These are phyloP conservation scores for Chamaea fasciata DNA, from an alignment of 2,113 vertebrate species.

Conservation along the genomic window DNA sequence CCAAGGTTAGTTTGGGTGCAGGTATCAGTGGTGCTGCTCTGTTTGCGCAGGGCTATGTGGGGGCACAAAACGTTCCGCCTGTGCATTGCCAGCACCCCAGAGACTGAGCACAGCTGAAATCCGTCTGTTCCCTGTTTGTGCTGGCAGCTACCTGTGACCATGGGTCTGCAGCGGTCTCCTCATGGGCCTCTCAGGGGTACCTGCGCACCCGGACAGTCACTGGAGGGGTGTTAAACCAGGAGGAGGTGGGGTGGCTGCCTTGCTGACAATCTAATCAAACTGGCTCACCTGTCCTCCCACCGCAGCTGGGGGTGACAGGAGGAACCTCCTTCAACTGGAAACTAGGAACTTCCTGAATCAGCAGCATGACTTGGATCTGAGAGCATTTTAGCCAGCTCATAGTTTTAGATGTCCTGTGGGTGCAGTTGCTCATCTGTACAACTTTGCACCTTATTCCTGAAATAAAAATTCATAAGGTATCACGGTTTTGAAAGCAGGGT, in stretches of 20 bases:
- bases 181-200: background rate
- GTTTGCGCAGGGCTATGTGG: background rate
- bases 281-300: background rate
- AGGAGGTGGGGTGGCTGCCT: background rate
- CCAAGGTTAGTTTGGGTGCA: background rate
- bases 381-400: background rate
- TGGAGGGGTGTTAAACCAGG: background rate
- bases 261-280: too few relatives aligned
- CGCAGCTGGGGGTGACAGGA: background rate
- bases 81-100: background rate
- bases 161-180: background rate
- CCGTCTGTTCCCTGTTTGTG: background rate
- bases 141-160: accelerated
- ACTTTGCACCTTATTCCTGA: background rate
- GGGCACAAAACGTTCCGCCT: background rate
- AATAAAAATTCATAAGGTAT: background rate
- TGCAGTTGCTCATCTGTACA: background rate
- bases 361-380: background rate
- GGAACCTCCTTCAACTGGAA: background rate
- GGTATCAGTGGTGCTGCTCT: background rate
- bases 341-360: background rate
- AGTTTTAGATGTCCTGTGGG: background rate
- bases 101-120: too few relatives aligned
- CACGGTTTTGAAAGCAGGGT: background rate
- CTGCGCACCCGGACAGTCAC: background rate